phyloP scores from a whole-genome alignment of 1,140 invertebrate species.

The Brachionus rubens region DNA sequence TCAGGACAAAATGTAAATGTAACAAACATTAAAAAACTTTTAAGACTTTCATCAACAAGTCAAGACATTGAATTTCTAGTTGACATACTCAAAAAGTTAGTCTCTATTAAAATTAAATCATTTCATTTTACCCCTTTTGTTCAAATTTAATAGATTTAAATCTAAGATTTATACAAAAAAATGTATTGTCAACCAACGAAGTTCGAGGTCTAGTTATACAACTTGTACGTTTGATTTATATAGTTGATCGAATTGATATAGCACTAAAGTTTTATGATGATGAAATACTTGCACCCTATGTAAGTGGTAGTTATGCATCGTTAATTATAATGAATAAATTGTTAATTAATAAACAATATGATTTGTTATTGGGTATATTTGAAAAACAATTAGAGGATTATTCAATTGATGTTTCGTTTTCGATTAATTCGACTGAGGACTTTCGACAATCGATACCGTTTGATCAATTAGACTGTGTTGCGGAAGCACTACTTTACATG shows the following conservation, averaged over 20 bases:
- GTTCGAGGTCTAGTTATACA: conserved; percentile 12
- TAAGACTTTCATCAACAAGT: neutral
- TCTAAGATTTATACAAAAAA: conserved; percentile 28
- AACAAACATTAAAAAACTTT: conserved; percentile 9
- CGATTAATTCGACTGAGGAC: neutral
- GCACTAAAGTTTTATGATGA: neutral
- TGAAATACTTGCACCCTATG: neutral
- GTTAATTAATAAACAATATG: neutral
- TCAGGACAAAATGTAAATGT: neutral
- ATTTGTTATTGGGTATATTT: neutral
- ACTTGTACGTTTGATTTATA: neutral
- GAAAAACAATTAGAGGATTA: neutral
- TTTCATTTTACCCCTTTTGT: no score
- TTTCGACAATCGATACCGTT: conserved; percentile 39
- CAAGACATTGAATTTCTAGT: neutral
- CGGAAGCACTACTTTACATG: neutral
- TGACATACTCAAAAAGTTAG: neutral
- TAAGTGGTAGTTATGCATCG: conserved; percentile 9
- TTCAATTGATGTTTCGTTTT: conserved; percentile 17
- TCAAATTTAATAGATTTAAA: neutral
- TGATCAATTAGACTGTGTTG: conserved; percentile 35
- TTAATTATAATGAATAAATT: conserved; percentile 38
- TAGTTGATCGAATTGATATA: neutral
- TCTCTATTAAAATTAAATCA: no score
- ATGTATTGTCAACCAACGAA: conserved; percentile 4